Conservation (phyloP, 2,797 vertebrate genomes). For the Parauchenoglanis punctatus region DNA sequence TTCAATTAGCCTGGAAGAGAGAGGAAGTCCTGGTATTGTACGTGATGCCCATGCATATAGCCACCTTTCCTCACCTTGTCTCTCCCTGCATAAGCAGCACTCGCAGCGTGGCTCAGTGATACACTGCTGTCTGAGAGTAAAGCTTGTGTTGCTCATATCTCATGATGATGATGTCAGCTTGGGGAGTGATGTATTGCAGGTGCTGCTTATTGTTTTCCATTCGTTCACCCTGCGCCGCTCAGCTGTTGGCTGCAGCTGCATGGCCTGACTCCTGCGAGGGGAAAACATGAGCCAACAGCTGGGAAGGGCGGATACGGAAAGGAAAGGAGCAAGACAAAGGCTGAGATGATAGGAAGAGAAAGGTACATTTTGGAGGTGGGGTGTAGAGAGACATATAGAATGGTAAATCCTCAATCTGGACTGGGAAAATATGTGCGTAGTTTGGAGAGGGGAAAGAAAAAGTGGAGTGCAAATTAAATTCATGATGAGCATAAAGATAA, state of each 20-base stretch:
- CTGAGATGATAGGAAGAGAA: too few relatives aligned
- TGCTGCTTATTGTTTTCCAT: constrained; percentile 53
- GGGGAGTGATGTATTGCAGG: constrained; percentile 46
- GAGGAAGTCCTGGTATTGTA: constrained; percentile 65
- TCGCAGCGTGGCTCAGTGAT: background rate
- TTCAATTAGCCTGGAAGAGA: constrained; percentile 55
- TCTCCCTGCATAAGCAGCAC: constrained; percentile 59
- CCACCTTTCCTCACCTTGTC: constrained; percentile 80
- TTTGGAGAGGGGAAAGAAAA: background rate
- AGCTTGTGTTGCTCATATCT: constrained; percentile 34
- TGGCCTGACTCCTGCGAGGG: constrained; percentile 37
- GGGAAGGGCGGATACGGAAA: constrained; percentile 11
- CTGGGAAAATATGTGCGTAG: background rate
- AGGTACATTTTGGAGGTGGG: background rate
- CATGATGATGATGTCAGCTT: constrained; percentile 41
- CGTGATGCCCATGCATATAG: constrained; percentile 78
- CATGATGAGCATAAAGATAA: background rate
- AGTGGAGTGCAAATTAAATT: background rate
- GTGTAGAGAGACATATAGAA: background rate
- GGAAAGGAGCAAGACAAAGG: background rate
- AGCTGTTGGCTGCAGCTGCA: constrained; percentile 45
- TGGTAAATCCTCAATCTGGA: background rate
- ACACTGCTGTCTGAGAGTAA: constrained; percentile 32
- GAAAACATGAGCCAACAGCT: constrained; percentile 38
- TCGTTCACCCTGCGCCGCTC: constrained; percentile 45